These are phyloP conservation scores for Sorex araneus DNA, from an alignment of 2,113 vertebrate genomes.

Conservation along the genomic window DNA sequence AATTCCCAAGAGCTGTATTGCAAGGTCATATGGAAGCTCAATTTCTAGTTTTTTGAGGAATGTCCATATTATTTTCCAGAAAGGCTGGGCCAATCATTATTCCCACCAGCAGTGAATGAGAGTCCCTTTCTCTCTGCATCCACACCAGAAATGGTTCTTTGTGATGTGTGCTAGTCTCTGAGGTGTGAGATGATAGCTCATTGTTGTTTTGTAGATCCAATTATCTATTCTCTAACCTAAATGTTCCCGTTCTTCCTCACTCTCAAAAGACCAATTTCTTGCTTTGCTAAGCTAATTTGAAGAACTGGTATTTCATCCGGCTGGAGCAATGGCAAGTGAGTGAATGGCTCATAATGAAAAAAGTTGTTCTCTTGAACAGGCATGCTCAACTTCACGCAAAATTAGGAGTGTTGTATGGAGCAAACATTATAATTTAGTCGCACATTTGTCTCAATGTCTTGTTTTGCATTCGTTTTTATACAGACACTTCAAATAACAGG, in stretches of 20 bases:
- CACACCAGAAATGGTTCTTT: too few relatives aligned
- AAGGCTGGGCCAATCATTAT: too few relatives aligned
- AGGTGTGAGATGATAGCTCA: too few relatives aligned
- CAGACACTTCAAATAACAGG: background rate
- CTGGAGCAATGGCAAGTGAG: slow-evolving; percentile 75
- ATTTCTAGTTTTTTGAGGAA: too few relatives aligned
- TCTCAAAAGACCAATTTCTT: slow-evolving; percentile 69
- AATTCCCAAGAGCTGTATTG: too few relatives aligned
- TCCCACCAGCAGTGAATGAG: too few relatives aligned
- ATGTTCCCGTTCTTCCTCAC: background rate
- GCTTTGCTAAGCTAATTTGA: slow-evolving; percentile 73
- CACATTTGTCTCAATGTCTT: slow-evolving; percentile 54
- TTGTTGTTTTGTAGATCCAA: too few relatives aligned
- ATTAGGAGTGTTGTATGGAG: slow-evolving; percentile 74
- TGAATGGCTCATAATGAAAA: slow-evolving; percentile 84
- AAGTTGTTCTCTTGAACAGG: slow-evolving; percentile 74
- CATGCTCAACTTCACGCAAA: slow-evolving; percentile 75
- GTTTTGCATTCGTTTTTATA: background rate
- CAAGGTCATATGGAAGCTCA: too few relatives aligned
- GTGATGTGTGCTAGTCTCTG: too few relatives aligned
- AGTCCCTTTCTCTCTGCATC: too few relatives aligned
- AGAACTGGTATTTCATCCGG: slow-evolving; percentile 75
- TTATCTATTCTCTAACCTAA: background rate
- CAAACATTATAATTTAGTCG: slow-evolving; percentile 78
- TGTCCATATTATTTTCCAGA: too few relatives aligned